Evolutionary conservation across 2,113 vertebrate species (phyloP), one percentile per base, ranked within the genome.

Genomic region (Onychostoma macrolepis): DNA sequence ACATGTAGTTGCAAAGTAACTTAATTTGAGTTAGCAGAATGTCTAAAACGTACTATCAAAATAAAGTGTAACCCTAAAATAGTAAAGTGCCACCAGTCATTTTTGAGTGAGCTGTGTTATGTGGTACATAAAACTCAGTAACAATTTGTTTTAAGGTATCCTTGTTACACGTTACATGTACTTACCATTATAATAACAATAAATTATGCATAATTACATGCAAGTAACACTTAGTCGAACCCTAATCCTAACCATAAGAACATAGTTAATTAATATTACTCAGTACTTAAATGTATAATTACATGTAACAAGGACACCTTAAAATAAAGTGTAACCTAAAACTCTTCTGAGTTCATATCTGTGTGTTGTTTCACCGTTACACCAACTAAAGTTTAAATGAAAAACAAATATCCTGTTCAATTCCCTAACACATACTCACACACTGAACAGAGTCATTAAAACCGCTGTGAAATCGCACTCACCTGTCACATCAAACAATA

Each of bases 401-500:
- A 56, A 84, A 74, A 84, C 48, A 38, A 74, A 74, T 84, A 56
- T 74, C 30, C 81, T 83, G 26, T 71, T 71, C 28, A 83, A 67
- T 67, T 65, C 63, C 43, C 75, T 11, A 10, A 80, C 63, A 72
- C 67, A 86, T 26, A 80, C 28, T 28, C 28, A 53, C 41, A 67
- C 61, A 79, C 28, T 13, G 17, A 36, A 58, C 71, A 63, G 38
- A 79, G 65, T 77, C 71, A 83, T 83, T 81, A 86, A 85, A 83
- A 63, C n/a, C 6, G 21, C 79, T 87, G 90, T 92, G 92, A 89
- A 75, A 87, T 88, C 89, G 48, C 76, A 90, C 92, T 93, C 92
- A 93, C 93, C 94, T 94, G 93, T 90, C 92, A 94, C 93, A 93
- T 95, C 92, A 94, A 94, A 94, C 89, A 86, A 71, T 33, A 33